Percentiles rank a stretch among this genome's conserved stretches.
Conservation (phyloP, 2,797 vertebrate genomes). For the Diceros bicornis region DNA sequence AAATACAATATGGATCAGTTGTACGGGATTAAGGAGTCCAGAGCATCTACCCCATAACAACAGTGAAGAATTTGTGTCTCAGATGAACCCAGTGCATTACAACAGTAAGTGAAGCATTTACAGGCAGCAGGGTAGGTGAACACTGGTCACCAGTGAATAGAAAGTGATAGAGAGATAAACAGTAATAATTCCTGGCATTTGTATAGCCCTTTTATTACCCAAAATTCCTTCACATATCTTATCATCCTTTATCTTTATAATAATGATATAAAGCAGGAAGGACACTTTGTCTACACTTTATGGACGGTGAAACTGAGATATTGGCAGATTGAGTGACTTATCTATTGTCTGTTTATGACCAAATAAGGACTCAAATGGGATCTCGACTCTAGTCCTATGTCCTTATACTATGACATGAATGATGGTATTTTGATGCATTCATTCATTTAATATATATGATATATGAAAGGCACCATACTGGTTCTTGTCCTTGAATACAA, state of each 20-base stretch:
- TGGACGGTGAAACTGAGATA: not conserved
- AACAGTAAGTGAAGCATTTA: not conserved
- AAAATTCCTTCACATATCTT: not conserved
- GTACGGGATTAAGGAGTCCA: not conserved
- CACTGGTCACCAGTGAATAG: not conserved
- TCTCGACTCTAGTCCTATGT: not conserved
- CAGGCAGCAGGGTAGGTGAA: not conserved
- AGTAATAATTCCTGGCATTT: not conserved
- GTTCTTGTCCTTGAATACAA: not conserved
- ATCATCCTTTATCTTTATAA: conserved; percentile 31
- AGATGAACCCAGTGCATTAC: not conserved
- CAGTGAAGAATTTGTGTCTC: not conserved
- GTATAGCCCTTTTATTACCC: not conserved
- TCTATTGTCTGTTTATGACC: not conserved
- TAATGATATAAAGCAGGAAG: not conserved
- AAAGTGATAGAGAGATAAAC: not conserved
- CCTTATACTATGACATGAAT: not conserved
- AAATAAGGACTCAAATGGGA: not conserved
- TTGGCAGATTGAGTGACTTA: not conserved
- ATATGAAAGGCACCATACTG: not conserved
- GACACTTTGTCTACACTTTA: not conserved
- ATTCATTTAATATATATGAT: not conserved
- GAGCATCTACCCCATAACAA: not conserved
- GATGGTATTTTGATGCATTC: not conserved
- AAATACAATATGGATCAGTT: not conserved